Evolutionary conservation across 2,888 invertebrate species (phyloP).

Genomic region (Bibio marci): DNA sequence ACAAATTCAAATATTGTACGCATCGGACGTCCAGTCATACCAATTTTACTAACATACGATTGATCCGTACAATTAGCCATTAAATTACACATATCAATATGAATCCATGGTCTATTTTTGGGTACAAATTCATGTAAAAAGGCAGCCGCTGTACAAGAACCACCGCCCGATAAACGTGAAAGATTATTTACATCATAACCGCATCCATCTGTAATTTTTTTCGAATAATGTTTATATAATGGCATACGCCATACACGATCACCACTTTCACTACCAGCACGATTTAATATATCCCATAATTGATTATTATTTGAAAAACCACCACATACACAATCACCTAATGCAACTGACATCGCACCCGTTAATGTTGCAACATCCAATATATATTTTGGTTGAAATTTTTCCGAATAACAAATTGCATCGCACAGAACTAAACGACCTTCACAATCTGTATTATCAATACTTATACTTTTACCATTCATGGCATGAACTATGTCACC

Average conservation of each 20-base stretch:
- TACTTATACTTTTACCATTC: constrained; percentile 56
- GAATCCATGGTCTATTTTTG: constrained; percentile 45
- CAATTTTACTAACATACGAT: constrained; percentile 28
- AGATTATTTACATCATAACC: constrained; percentile 52
- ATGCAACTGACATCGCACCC: constrained; percentile 41
- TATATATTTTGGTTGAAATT: constrained; percentile 43
- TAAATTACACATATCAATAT: constrained; percentile 58
- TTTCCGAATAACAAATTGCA: constrained; percentile 55
- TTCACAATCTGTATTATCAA: constrained; percentile 61
- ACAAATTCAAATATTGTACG: constrained; percentile 8
- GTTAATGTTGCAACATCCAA: constrained; percentile 69
- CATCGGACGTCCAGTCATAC: constrained; percentile 36
- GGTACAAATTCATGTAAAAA: constrained; percentile 53
- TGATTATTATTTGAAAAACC: constrained; percentile 58
- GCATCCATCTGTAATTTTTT: constrained; percentile 32
- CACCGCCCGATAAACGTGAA: constrained; percentile 37
- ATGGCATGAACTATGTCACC: constrained; percentile 60
- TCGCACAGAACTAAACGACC: constrained; percentile 63
- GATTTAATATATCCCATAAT: constrained; percentile 45
- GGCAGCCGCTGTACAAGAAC: constrained; percentile 55
- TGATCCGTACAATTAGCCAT: constrained; percentile 35
- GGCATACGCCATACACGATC: constrained; percentile 75
- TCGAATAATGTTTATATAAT: constrained; percentile 51
- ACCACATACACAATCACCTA: constrained; percentile 51
- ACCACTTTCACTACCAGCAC: constrained; percentile 54